Evolutionary conservation across 2,797 vertebrate species (phyloP), one percentile per base, ranked within the genome.

Genomic region (Neopelma chrysocephalum): DNA sequence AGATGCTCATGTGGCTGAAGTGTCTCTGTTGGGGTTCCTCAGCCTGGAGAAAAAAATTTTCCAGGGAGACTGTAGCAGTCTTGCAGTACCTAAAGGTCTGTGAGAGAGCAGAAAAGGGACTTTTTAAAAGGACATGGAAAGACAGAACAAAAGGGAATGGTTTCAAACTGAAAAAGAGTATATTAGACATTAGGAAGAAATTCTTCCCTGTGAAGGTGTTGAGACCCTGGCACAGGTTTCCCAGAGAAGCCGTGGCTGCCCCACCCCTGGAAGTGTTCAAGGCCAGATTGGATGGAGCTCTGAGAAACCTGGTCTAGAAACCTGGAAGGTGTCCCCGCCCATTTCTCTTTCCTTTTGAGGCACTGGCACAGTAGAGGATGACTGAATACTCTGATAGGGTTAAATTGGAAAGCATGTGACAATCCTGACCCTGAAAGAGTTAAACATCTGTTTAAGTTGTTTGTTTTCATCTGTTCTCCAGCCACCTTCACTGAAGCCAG

Each of bases 281-380:
- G 7, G 9, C 6, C 16, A 38, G 23, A 40, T 1, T 38, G 23
- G 8, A 38, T 58, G 4, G 45, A 51, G 50, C 10, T 29, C 27
- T 51, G 27, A 53, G 27, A 53, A 53, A 31, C 27, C 29, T 31
- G 27, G 16, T 29, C 51, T 18, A 31, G 27, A 40, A 40, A 12
- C 38, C 38, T 12, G 51, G 10, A 17, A 53, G 51, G 51, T 31
- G 51, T 18, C 16, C 11, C 16, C 18, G 16, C 51, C 16, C 51
- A 36, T 32, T 84, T 78, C 5, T 58, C 18, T 58, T 77, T 71
- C n/a, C 12, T 29, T 26, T 61, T 45, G 11, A 54, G 13, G 10
- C 3, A 9, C 4, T 6, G 2, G 2, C 7, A 15, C 4, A 15
- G 10, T 26, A 22, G 6, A 51, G 14, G 14, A 43, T 9, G 5